These are phyloP conservation scores for Pteropus rufus DNA, from an alignment of 2,797 vertebrate species.

Conservation along the genomic window DNA sequence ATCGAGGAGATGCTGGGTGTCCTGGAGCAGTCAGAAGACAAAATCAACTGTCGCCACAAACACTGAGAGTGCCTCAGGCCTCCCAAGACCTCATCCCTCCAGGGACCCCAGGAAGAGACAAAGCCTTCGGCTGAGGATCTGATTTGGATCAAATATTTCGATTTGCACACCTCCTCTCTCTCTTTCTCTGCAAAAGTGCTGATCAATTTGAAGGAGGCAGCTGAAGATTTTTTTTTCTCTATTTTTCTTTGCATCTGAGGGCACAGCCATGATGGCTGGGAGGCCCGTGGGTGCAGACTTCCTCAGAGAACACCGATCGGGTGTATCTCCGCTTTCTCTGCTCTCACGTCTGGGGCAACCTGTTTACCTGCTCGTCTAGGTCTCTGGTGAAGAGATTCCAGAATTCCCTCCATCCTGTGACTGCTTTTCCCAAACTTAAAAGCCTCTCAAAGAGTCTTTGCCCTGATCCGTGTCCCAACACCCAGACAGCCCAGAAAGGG, in stretches of 20 bases:
- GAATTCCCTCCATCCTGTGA: rapidly evolving
- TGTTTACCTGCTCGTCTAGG: neutral
- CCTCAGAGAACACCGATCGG: neutral
- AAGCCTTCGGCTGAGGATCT: neutral
- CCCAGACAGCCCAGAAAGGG: rapidly evolving
- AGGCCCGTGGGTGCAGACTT: neutral
- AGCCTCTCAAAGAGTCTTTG: neutral
- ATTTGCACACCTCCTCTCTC: neutral
- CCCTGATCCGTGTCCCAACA: rapidly evolving
- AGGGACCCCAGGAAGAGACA: neutral
- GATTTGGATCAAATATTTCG: conserved; percentile 15
- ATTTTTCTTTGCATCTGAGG: neutral
- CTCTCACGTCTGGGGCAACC: rapidly evolving
- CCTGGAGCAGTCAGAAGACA: conserved; percentile 83
- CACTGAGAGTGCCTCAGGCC: conserved; percentile 71
- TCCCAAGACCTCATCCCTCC: neutral
- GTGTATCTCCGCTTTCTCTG: neutral
- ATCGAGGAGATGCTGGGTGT: conserved; percentile 90
- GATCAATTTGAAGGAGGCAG: neutral
- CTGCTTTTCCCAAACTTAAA: neutral
- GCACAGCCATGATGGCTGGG: neutral
- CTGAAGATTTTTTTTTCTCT: neutral
- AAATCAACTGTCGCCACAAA: conserved; percentile 78
- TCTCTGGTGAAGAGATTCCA: neutral
- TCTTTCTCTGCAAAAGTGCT: neutral